A percentile compares a stretch with the other conserved stretches of the same genome.
These are phyloP conservation scores for Lepidostoma basale DNA, from an alignment of 1,140 invertebrate genomes.

Conservation along the genomic window DNA sequence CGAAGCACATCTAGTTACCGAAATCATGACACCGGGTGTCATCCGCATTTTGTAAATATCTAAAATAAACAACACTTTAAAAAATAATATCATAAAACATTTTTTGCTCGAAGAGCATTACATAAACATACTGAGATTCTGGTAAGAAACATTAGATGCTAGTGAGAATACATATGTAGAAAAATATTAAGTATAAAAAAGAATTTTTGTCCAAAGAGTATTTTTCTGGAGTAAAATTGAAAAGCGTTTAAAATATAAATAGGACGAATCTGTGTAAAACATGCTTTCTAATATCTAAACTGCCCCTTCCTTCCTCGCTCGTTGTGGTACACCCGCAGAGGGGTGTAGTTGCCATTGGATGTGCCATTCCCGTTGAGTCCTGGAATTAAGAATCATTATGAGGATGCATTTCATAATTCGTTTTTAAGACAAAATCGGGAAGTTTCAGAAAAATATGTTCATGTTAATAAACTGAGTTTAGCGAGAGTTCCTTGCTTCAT, in stretches of 20 bases:
- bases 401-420: too few species aligned
- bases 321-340: slow-evolving; percentile 78
- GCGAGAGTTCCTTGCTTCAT: too few species aligned
- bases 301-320: slow-evolving; percentile 76
- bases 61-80: too few species aligned
- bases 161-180: too few species aligned
- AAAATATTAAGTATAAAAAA: too few species aligned
- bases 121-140: background rate
- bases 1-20: too few species aligned
- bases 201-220: background rate
- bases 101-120: background rate
- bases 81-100: background rate
- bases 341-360: slow-evolving; percentile 72
- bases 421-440: too few species aligned
- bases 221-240: background rate
- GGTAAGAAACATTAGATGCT: too few species aligned
- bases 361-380: slow-evolving; percentile 68
- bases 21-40: too few species aligned
- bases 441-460: too few species aligned
- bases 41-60: too few species aligned
- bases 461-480: too few species aligned
- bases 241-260: background rate
- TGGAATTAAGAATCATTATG: slow-evolving; percentile 52
- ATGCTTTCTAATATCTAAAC: slow-evolving; percentile 70
- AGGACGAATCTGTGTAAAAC: slow-evolving; percentile 29